Conservation (phyloP, 2,113 vertebrate species). For the Trinectes maculatus region DNA sequence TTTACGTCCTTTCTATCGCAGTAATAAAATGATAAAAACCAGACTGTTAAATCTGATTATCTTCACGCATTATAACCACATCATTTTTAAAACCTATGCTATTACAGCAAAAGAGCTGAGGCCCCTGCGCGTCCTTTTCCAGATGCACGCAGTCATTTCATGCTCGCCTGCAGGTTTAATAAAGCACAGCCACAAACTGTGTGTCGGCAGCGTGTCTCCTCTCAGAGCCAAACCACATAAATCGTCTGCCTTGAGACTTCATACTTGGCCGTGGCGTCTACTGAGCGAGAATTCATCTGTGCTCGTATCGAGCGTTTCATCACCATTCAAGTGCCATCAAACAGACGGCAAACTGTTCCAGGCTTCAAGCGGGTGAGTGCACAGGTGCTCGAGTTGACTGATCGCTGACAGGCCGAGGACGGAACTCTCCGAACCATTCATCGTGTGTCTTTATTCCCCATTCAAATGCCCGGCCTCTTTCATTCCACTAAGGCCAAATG, state of each 20-base stretch:
- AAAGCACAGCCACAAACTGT: conserved; percentile 59
- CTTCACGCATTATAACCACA: not conserved
- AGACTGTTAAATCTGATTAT: not conserved
- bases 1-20: not conserved
- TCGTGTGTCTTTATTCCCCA: conserved; percentile 47
- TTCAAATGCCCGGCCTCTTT: conserved; percentile 69
- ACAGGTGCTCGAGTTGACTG: conserved; percentile 76
- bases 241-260: conserved; percentile 70
- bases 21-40: not conserved
- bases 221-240: conserved; percentile 67
- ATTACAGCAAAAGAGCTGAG: not conserved
- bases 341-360: conserved; percentile 69
- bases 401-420: conserved; percentile 66
- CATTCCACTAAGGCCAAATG: conserved; percentile 66
- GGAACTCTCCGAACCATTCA: conserved; percentile 62
- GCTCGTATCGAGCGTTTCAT: conserved; percentile 67
- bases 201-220: conserved; percentile 54
- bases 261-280: conserved; percentile 62
- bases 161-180: conserved; percentile 55
- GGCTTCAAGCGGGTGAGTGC: conserved; percentile 68
- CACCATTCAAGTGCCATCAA: conserved; percentile 76
- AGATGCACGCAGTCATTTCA: conserved; percentile 26
- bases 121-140: conserved; percentile 4
- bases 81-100: not conserved
- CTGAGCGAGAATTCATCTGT: conserved; percentile 69